Evolutionary conservation across 1,140 invertebrate species (phyloP).

Genomic region (Chionoecetes opilio): DNA sequence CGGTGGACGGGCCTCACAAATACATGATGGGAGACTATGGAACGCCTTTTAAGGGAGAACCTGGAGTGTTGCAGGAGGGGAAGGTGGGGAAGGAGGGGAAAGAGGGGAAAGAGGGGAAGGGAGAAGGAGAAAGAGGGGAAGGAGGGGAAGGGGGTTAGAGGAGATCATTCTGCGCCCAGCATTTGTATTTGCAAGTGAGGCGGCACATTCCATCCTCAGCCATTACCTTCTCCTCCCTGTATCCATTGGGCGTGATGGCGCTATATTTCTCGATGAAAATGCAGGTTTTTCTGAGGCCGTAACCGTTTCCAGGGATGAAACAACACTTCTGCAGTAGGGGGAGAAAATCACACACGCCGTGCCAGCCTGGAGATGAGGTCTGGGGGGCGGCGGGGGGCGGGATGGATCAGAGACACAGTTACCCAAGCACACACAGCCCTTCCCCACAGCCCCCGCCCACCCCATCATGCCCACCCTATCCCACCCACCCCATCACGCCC

Average conservation of each 20-base stretch:
- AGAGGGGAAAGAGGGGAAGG: neutral
- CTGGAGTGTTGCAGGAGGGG: too few species aligned
- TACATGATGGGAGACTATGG: neutral
- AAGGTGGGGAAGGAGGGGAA: neutral
- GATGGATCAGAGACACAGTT: neutral
- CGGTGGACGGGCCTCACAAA: neutral
- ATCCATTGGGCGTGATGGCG: constrained; percentile 5
- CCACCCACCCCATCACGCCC: neutral
- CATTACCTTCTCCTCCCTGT: constrained; percentile 27
- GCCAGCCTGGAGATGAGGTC: neutral
- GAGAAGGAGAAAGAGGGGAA: too few species aligned
- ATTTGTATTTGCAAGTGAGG: constrained; percentile 21
- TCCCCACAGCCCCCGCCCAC: too few species aligned
- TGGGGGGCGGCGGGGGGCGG: neutral
- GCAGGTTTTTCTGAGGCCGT: constrained; percentile 24
- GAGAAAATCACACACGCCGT: constrained; percentile 12
- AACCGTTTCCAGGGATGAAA: constrained; percentile 28
- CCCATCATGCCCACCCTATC: neutral
- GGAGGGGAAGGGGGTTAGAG: too few species aligned
- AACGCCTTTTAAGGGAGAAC: too few species aligned
- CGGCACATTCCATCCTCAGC: constrained; percentile 24
- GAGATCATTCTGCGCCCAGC: neutral
- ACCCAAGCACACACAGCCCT: neutral
- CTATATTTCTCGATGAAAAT: constrained; percentile 22
- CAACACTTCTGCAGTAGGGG: constrained; percentile 24